Percentiles rank a stretch among this genome's conserved stretches.
phyloP scores from a whole-genome alignment of 2,113 vertebrate species.

The Hydrolagus affinis region DNA sequence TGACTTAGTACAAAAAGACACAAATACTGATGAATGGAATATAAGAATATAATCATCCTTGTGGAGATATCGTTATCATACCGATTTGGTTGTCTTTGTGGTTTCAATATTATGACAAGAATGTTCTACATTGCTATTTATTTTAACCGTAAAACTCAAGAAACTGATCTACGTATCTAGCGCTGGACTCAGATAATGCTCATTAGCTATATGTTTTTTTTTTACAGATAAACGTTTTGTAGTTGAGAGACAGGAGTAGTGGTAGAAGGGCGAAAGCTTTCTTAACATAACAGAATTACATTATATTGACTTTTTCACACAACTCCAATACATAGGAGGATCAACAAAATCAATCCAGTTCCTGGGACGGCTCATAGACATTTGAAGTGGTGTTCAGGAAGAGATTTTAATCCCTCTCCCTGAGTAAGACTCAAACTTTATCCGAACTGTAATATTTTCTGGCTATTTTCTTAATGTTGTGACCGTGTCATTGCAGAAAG shows the following conservation, averaged over 20 bases:
- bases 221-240: background rate
- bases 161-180: background rate
- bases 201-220: background rate
- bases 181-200: background rate
- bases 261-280: background rate
- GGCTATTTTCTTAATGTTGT: too few species aligned
- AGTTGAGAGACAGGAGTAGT: background rate
- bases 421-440: too few species aligned
- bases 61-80: background rate
- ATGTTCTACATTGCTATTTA: background rate
- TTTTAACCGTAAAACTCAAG: constrained; percentile 5
- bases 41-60: background rate
- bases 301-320: too few species aligned
- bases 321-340: too few species aligned
- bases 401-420: too few species aligned
- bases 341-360: too few species aligned
- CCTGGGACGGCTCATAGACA: too few species aligned
- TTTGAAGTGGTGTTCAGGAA: too few species aligned
- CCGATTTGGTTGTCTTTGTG: background rate
- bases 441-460: too few species aligned
- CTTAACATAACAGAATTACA: too few species aligned
- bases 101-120: background rate
- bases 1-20: background rate
- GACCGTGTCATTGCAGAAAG: too few species aligned
- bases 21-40: background rate